A percentile compares a stretch with the other conserved stretches of the same genome.
phyloP scores from a whole-genome alignment of 1,140 invertebrate genomes.

The Cydia pomonella region DNA sequence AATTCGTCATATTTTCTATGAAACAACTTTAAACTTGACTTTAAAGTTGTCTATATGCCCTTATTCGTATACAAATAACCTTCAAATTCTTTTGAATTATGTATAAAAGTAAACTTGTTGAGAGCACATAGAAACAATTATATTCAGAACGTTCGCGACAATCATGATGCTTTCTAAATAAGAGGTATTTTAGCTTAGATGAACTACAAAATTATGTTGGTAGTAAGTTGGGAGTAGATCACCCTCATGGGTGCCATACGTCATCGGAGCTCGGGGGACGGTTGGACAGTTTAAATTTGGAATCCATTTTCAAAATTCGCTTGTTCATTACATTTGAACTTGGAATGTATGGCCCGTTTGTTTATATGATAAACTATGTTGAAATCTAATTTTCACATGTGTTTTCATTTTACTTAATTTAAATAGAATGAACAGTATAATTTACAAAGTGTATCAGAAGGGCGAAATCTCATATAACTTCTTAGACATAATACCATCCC shows the following conservation, averaged over 20 bases:
- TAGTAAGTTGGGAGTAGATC: constrained; percentile 47
- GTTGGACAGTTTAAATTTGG: constrained; percentile 67
- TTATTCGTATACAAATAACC: background rate
- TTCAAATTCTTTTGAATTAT: constrained; percentile 24
- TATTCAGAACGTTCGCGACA: constrained; percentile 14
- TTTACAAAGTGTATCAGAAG: too few relatives aligned
- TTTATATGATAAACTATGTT: background rate
- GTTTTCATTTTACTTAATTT: too few relatives aligned
- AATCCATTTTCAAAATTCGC: constrained; percentile 58
- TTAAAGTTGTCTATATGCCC: background rate
- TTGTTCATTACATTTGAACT: constrained; percentile 25
- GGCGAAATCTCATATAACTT: too few relatives aligned
- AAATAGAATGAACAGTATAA: too few relatives aligned
- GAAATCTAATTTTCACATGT: too few relatives aligned
- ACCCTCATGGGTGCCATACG: constrained; percentile 61
- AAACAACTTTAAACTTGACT: constrained; percentile 16
- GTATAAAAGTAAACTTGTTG: background rate
- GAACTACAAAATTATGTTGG: background rate
- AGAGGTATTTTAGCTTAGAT: background rate
- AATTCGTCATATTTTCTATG: constrained; percentile 48
- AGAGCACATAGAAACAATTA: constrained; percentile 31
- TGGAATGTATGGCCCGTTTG: background rate
- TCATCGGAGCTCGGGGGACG: constrained; percentile 52
- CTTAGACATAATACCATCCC: too few relatives aligned
- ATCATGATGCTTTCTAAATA: background rate